Evolutionary conservation across 2,888 invertebrate genomes (phyloP).

Genomic region (Oscheius sp.): DNA sequence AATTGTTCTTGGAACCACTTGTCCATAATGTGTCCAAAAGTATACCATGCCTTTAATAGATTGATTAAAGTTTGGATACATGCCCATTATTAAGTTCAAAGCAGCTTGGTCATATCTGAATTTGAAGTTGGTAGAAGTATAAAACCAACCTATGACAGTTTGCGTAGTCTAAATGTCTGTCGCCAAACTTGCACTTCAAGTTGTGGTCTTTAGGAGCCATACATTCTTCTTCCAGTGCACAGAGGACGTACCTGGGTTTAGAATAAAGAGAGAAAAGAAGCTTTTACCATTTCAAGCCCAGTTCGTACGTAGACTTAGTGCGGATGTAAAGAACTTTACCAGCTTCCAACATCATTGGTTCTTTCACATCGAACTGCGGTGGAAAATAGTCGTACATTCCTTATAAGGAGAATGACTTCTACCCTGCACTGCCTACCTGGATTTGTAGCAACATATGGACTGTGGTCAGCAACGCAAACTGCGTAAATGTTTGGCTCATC

Average conservation of each 20-base stretch:
- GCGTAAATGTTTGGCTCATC: conserved; percentile 2
- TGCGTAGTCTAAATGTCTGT: background rate
- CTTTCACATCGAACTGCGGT: background rate
- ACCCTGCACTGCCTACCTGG: background rate
- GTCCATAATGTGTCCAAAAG: conserved; percentile 16
- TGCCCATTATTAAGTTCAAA: conserved; percentile 13
- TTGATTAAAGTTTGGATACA: conserved; percentile 15
- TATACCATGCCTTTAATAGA: background rate
- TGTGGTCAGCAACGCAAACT: background rate
- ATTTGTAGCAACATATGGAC: background rate
- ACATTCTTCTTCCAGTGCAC: conserved; percentile 3
- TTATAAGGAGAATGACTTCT: background rate
- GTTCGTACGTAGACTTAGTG: background rate
- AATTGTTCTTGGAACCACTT: background rate
- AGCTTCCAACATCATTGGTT: background rate
- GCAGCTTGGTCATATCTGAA: background rate
- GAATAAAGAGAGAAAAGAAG: too few relatives aligned
- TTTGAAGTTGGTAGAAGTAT: background rate
- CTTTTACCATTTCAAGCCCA: background rate
- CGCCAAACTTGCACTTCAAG: background rate
- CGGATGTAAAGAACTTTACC: background rate
- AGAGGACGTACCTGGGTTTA: background rate
- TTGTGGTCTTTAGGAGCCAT: background rate
- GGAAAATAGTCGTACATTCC: background rate
- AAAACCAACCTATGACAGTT: background rate